Evolutionary conservation across 2,113 vertebrate genomes (phyloP).

Genomic region (Megaceryle torquata): DNA sequence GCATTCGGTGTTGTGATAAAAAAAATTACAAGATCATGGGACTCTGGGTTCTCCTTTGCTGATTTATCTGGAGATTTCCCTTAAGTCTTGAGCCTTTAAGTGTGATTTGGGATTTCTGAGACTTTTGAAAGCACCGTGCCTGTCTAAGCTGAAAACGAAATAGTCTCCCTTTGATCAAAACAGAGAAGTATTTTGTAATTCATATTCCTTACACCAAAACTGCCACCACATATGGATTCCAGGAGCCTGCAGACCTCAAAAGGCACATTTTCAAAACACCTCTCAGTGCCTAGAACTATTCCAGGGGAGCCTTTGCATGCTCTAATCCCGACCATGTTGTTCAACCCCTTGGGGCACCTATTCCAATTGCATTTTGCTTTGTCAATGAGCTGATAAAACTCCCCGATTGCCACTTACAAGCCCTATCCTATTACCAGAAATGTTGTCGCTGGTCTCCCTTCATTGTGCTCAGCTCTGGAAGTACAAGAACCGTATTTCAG

Average conservation of each 20-base stretch:
- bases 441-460: not conserved
- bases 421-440: not conserved
- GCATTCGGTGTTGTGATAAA: not conserved
- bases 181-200: not conserved
- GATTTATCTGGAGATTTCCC: not conserved
- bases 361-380: not conserved
- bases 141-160: not conserved
- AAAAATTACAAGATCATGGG: not conserved
- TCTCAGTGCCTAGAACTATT: not conserved
- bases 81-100: not conserved
- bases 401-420: not conserved
- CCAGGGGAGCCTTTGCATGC: not conserved
- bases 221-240: not conserved
- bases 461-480: not conserved
- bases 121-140: not conserved
- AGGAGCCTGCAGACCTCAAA: not conserved
- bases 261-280: not conserved
- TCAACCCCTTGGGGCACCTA: rapidly evolving
- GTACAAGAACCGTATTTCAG: not conserved
- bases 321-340: not conserved
- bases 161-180: not conserved
- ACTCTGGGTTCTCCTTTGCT: not conserved
- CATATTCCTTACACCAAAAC: not conserved
- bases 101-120: not conserved
- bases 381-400: not conserved